Evolutionary conservation across 2,797 vertebrate species (phyloP).

Genomic region (Hipposideros larvatus): DNA sequence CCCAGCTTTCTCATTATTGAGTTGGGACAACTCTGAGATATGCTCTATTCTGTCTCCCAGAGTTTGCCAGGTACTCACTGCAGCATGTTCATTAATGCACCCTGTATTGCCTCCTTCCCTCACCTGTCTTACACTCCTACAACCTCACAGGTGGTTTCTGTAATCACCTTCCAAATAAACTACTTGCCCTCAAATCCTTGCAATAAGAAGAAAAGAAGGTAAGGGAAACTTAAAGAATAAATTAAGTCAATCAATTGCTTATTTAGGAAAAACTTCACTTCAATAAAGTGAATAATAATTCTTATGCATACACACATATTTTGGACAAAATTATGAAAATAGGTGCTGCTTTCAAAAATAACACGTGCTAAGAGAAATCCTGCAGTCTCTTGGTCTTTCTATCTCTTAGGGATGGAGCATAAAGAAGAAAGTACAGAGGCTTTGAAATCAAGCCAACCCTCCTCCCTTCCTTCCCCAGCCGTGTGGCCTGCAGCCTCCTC

Average conservation of each 20-base stretch:
- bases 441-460: background rate
- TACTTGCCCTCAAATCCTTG: background rate
- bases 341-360: background rate
- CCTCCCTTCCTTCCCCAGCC: background rate
- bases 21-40: background rate
- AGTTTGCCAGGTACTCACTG: background rate
- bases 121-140: background rate
- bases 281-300: background rate
- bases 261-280: background rate
- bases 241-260: background rate
- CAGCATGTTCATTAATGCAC: background rate
- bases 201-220: background rate
- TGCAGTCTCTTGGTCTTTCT: background rate
- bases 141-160: background rate
- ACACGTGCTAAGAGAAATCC: background rate
- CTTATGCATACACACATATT: background rate
- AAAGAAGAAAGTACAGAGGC: background rate
- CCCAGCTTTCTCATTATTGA: background rate
- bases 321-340: background rate
- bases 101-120: background rate
- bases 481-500: background rate
- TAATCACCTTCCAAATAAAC: background rate
- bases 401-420: background rate
- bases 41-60: background rate
- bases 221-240: background rate